These are phyloP conservation scores for Sciurus vulgaris DNA, from an alignment of 2,797 vertebrate species.

Conservation along the genomic window DNA sequence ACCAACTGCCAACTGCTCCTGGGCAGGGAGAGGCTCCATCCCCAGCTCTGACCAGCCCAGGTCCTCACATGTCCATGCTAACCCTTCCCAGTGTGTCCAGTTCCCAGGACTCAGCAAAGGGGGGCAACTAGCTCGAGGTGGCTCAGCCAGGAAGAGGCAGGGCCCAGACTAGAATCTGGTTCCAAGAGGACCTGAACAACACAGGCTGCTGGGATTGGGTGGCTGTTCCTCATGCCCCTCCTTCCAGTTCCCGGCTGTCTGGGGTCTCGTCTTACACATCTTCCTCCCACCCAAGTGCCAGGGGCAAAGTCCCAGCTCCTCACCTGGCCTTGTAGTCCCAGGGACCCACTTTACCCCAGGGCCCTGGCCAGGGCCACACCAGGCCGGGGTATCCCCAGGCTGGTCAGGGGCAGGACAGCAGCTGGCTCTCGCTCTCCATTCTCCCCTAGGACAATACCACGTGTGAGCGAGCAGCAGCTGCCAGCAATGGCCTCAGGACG, in stretches of 20 bases:
- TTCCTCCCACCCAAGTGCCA: neutral
- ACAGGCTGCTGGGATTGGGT: no score
- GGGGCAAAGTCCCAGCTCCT: neutral
- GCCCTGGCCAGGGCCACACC: neutral
- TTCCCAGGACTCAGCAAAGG: neutral
- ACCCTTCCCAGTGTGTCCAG: neutral
- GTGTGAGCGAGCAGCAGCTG: neutral
- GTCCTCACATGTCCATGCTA: neutral
- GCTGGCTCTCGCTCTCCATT: neutral
- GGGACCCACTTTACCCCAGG: neutral
- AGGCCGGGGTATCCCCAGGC: neutral
- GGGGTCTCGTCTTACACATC: neutral
- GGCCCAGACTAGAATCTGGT: neutral
- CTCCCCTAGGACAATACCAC: neutral
- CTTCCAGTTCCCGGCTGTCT: neutral
- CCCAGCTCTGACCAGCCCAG: no score
- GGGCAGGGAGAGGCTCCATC: no score
- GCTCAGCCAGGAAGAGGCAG: neutral
- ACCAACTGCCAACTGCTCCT: accelerated
- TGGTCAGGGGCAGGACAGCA: neutral
- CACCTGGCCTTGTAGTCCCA: neutral
- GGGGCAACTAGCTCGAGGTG: accelerated
- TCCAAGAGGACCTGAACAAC: no score
- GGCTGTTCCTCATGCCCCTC: neutral
- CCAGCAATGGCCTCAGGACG: accelerated